These are phyloP conservation scores for Platichthys flesus DNA, from an alignment of 2,113 vertebrate species.

Conservation along the genomic window DNA sequence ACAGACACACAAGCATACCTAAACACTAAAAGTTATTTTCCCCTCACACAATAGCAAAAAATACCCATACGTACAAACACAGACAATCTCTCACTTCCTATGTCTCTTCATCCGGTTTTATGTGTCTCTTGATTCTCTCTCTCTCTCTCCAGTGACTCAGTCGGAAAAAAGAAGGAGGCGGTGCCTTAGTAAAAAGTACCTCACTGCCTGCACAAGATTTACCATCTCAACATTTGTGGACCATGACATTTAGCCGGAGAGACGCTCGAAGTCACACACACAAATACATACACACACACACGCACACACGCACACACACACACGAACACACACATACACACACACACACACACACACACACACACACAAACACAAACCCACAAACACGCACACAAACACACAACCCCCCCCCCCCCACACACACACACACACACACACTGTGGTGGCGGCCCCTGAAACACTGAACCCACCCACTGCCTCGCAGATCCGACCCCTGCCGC, in stretches of 20 bases:
- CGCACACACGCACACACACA: too few relatives aligned
- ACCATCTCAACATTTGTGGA: slow-evolving; percentile 10
- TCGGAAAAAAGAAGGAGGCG: not conserved
- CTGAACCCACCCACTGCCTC: not conserved
- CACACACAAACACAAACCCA: too few relatives aligned
- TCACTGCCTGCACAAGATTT: not conserved
- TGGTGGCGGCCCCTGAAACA: not conserved
- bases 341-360: too few relatives aligned
- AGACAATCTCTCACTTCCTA: not conserved
- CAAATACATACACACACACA: too few relatives aligned
- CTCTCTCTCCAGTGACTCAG: not conserved
- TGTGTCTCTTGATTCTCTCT: not conserved
- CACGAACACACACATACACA: too few relatives aligned
- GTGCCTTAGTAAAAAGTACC: not conserved
- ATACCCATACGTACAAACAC: not conserved
- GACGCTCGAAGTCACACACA: slow-evolving; percentile 23
- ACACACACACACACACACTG: not conserved
- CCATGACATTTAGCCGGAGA: slow-evolving; percentile 41
- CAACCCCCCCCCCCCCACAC: too few relatives aligned
- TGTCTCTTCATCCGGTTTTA: not conserved
- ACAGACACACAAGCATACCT: not conserved
- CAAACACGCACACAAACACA: too few relatives aligned
- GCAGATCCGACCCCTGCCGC: slow-evolving; percentile 2
- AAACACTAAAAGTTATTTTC: not conserved
- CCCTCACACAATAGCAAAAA: not conserved